Percentiles rank a stretch among this genome's conserved stretches.
These are phyloP conservation scores for Endotricha flammealis DNA, from an alignment of 2,888 invertebrate genomes.

Conservation along the genomic window DNA sequence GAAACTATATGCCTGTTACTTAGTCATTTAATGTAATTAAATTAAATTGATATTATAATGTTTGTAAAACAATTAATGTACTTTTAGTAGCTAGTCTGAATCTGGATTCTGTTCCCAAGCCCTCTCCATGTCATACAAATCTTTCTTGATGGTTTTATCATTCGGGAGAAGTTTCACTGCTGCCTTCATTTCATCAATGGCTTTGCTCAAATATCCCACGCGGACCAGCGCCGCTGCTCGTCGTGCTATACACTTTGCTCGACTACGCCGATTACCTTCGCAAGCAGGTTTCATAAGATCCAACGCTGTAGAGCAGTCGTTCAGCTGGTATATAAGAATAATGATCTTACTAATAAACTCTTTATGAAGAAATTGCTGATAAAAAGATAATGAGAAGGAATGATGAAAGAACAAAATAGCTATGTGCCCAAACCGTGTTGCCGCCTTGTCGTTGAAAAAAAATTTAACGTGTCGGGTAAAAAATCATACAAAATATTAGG, in stretches of 20 bases:
- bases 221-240: slow-evolving; percentile 86
- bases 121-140: slow-evolving; percentile 84
- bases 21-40: slow-evolving; percentile 36
- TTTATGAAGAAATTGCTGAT: too few species aligned
- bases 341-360: too few species aligned
- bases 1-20: slow-evolving; percentile 24
- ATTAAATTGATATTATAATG: slow-evolving; percentile 42
- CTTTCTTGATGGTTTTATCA: slow-evolving; percentile 78
- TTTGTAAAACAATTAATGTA: neutral
- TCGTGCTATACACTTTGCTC: slow-evolving; percentile 85
- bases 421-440: too few species aligned
- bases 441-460: too few species aligned
- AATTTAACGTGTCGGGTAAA: too few species aligned
- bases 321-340: slow-evolving; percentile 55
- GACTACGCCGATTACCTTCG: slow-evolving; percentile 82
- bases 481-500: too few species aligned
- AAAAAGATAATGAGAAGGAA: too few species aligned
- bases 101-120: slow-evolving; percentile 89
- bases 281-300: slow-evolving; percentile 86
- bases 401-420: too few species aligned
- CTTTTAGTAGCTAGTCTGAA: slow-evolving; percentile 40
- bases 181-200: slow-evolving; percentile 85
- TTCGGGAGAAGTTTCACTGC: slow-evolving; percentile 83
- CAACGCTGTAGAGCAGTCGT: slow-evolving; percentile 82
- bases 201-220: slow-evolving; percentile 83